Conservation (phyloP, 1,140 invertebrate genomes). For the Episyrphus balteatus region DNA sequence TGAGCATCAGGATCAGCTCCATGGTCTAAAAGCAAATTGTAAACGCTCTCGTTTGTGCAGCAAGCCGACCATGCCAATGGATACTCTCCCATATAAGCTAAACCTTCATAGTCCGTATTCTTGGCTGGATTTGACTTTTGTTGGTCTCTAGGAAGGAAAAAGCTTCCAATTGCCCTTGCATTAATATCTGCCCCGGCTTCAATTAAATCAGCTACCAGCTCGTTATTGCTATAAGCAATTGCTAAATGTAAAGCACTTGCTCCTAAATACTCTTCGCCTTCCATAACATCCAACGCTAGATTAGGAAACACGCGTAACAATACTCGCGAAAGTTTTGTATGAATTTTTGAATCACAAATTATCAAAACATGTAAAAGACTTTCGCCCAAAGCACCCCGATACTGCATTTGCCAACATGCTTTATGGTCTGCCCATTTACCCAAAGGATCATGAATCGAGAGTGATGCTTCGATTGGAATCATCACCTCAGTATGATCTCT, state of each 20-base stretch:
- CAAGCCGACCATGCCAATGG: conserved; percentile 94
- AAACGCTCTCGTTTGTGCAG: conserved; percentile 93
- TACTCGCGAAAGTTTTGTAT: conserved; percentile 62
- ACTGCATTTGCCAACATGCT: conserved; percentile 95
- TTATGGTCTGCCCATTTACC: conserved; percentile 80
- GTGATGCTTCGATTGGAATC: conserved; percentile 68
- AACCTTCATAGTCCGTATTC: conserved; percentile 86
- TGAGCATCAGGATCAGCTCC: conserved; percentile 87
- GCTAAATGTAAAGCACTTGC: conserved; percentile 91
- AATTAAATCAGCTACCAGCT: conserved; percentile 85
- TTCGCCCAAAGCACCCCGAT: conserved; percentile 88
- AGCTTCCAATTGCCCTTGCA: conserved; percentile 85
- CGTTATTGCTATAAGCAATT: conserved; percentile 92
- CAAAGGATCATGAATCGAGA: conserved; percentile 69
- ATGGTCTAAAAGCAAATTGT: conserved; percentile 84
- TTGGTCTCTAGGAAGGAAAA: conserved; percentile 86
- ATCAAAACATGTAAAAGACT: conserved; percentile 88
- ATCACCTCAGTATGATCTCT: conserved; percentile 72
- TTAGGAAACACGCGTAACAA: conserved; percentile 86
- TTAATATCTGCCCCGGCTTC: conserved; percentile 82
- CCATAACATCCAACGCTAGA: conserved; percentile 85
- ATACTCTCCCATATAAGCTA: conserved; percentile 92
- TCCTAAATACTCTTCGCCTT: conserved; percentile 93
- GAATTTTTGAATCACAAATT: conserved; percentile 80
- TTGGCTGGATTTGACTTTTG: conserved; percentile 60